Conservation (phyloP, 2,113 vertebrate genomes). For the Anseranas semipalmata region DNA sequence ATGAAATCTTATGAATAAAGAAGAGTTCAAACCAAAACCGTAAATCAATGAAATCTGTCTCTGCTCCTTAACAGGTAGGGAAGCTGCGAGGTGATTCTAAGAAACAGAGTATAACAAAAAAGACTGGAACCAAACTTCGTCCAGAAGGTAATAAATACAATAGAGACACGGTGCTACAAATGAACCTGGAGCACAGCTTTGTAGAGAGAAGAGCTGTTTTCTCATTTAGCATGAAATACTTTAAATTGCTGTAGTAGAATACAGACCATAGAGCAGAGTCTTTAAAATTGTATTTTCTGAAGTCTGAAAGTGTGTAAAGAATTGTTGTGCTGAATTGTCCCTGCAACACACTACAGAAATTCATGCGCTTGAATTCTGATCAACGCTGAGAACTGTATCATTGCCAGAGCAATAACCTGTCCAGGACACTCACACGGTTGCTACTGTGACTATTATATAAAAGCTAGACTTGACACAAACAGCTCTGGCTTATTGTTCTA, state of each 20-base stretch:
- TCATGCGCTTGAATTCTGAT: not conserved
- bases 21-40: slow-evolving; percentile 12
- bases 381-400: not conserved
- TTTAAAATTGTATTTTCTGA: not conserved
- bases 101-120: not conserved
- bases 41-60: not conserved
- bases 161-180: not conserved
- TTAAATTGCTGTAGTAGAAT: not conserved
- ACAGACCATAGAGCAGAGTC: not conserved
- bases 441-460: not conserved
- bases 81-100: not conserved
- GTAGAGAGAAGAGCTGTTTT: slow-evolving; percentile 1
- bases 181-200: slow-evolving; percentile 20
- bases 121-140: not conserved
- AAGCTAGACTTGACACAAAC: not conserved
- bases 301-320: not conserved
- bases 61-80: not conserved
- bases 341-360: not conserved
- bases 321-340: not conserved
- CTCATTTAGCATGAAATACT: slow-evolving; percentile 37
- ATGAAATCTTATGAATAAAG: slow-evolving; percentile 34
- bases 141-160: slow-evolving; percentile 1
- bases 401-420: not conserved
- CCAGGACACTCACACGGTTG: not conserved
- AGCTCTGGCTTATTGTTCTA: not conserved